Base-by-base conservation (phyloP, 2,113 vertebrate genomes). In the Limanda limanda region DNA sequence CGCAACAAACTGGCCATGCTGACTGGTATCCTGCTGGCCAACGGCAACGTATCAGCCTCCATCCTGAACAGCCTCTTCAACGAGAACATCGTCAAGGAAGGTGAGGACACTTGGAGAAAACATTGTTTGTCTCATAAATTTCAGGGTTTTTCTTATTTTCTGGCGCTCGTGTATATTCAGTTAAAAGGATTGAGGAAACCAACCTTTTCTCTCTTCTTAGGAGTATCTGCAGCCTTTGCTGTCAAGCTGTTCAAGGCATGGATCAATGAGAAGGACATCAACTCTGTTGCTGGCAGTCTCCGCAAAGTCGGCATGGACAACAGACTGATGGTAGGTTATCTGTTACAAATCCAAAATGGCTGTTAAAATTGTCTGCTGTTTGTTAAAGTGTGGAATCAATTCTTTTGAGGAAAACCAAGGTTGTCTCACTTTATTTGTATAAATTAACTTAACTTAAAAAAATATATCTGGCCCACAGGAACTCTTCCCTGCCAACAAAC, bases 271-370 rank as follows among this genome's bases (percentile, higher is more conserved):
- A 99, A 96, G 89, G 98, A 99, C 90, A 99, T 99, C 87, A 98
- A 99, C 88, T 97, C 97, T 18, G 97, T 99, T 42, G 96, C 98
- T 78, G 95, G 69, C 82, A 97, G 95, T 81, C 97, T 99, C 88
- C 96, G 98, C 65, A 99, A 98, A 95, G 97, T 99, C 31, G 96
- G 97, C 88, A 99, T 99, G 98, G 98, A 99, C 89, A 99, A 98
- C 92, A 95, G 98, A 85, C 94, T 99, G 88, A 98, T 99, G 98
- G 98, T 99, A 85, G 80, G 17, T 4, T 0, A 35, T 13, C 10
- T 18, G 35, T 17, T 25, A 17, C 24, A 25, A 7, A 42, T 13
- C 40, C 40, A 48, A 48, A 18, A 17, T 48, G 45, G 4, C 15
- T 37, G 35, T 9, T 37, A 10, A 37, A 31, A 37, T 37, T 37